phyloP scores from a whole-genome alignment of 2,113 vertebrate genomes.

The Melospiza georgiana region DNA sequence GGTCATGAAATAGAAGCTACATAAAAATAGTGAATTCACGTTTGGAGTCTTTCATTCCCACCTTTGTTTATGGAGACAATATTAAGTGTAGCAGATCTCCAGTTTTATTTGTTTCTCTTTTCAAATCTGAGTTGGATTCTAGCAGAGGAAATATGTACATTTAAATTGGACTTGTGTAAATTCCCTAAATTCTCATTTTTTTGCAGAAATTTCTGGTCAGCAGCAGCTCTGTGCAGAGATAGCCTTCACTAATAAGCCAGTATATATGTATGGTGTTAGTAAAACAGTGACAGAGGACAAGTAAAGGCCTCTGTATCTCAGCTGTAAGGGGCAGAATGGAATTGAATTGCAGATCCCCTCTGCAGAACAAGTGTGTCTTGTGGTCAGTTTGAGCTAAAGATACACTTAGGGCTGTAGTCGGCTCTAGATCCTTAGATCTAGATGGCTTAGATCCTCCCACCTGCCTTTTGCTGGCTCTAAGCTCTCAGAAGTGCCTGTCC shows the following conservation, averaged over 20 bases:
- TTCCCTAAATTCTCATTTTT: background rate
- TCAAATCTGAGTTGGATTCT: background rate
- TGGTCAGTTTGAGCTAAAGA: background rate
- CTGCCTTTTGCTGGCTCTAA: background rate
- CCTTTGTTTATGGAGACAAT: background rate
- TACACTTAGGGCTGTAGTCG: background rate
- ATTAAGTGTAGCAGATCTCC: background rate
- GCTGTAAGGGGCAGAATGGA: background rate
- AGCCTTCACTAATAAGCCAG: background rate
- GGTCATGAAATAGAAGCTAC: background rate
- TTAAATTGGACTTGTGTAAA: background rate
- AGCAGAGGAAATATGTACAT: background rate
- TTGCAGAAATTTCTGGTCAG: background rate
- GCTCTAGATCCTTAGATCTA: too few relatives aligned
- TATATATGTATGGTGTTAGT: background rate
- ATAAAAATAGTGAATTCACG: background rate
- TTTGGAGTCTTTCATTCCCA: background rate
- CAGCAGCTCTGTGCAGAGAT: background rate
- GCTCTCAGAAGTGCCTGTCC: background rate
- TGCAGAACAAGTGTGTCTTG: background rate
- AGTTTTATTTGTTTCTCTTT: background rate
- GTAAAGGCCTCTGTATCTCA: background rate
- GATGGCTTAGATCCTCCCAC: background rate
- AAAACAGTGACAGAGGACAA: background rate
- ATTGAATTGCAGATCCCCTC: background rate